Evolutionary conservation across 1,140 invertebrate species (phyloP).

Genomic region (Nomia melanderi): DNA sequence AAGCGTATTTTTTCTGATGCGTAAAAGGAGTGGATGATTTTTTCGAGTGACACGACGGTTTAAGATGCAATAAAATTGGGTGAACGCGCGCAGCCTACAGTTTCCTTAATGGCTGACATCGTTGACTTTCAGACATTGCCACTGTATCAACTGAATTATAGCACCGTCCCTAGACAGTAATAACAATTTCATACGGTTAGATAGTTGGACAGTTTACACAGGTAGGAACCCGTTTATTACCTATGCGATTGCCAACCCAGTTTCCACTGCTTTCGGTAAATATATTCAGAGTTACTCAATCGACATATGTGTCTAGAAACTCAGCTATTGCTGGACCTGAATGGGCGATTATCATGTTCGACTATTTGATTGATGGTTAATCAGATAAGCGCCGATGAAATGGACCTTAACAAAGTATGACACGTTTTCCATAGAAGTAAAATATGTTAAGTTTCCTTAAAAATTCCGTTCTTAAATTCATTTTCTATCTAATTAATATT

Average conservation of each 20-base stretch:
- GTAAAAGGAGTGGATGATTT: too few species aligned
- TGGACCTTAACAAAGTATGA: neutral
- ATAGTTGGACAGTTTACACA: conserved; percentile 58
- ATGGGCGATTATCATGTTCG: conserved; percentile 9
- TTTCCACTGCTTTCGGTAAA: conserved; percentile 52
- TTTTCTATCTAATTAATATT: too few species aligned
- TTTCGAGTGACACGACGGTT: too few species aligned
- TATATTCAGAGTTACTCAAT: conserved; percentile 61
- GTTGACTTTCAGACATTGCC: conserved; percentile 25
- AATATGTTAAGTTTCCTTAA: too few species aligned
- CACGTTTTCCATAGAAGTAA: neutral
- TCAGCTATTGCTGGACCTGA: conserved; percentile 41
- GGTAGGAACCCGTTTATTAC: conserved; percentile 55
- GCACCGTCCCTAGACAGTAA: conserved; percentile 53
- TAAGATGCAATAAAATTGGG: neutral
- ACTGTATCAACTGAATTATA: conserved; percentile 24
- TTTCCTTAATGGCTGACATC: neutral
- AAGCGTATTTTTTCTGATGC: too few species aligned
- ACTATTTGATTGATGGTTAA: conserved; percentile 18
- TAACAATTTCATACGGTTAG: conserved; percentile 64
- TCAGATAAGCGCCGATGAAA: neutral
- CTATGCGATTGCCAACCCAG: conserved; percentile 43
- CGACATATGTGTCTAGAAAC: conserved; percentile 31
- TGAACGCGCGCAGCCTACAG: neutral
- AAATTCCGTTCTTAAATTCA: too few species aligned